These are phyloP conservation scores for Burhinus oedicnemus DNA, from an alignment of 2,113 vertebrate genomes.

Conservation along the genomic window DNA sequence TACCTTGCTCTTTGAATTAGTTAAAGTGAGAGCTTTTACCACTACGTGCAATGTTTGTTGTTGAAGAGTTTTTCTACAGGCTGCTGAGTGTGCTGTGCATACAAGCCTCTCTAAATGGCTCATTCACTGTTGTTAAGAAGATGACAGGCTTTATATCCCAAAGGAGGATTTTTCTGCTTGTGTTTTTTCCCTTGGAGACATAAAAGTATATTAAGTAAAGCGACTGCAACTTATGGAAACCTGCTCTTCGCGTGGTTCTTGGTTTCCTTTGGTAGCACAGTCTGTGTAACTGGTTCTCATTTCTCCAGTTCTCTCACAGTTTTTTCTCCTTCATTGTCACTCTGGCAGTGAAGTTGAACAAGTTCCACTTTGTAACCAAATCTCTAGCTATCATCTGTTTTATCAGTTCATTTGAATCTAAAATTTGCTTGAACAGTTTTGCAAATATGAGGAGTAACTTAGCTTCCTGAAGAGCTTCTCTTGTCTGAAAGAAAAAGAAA, in stretches of 20 bases:
- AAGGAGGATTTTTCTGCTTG: not conserved
- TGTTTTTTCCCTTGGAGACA: not conserved
- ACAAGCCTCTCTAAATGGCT: not conserved
- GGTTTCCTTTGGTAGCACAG: not conserved
- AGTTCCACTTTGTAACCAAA: not conserved
- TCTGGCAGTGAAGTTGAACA: not conserved
- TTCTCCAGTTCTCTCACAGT: not conserved
- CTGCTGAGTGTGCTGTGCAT: not conserved
- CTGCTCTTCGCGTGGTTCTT: not conserved
- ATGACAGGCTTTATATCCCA: not conserved
- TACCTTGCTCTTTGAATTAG: not conserved
- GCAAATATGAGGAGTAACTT: not conserved
- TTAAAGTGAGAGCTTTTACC: not conserved
- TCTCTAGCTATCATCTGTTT: not conserved
- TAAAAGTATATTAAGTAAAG: not conserved
- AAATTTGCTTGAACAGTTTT: not conserved
- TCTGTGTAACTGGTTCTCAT: not conserved
- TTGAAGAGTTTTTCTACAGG: not conserved
- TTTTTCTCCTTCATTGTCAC: not conserved
- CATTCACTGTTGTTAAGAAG: not conserved
- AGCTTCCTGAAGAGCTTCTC: not conserved
- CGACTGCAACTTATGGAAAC: fast-evolving
- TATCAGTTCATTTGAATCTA: not conserved
- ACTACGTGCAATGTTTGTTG: not conserved
- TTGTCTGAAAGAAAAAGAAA: not conserved